These are phyloP conservation scores for Cephalotes varians DNA, from an alignment of 2,888 invertebrate species.

Conservation along the genomic window DNA sequence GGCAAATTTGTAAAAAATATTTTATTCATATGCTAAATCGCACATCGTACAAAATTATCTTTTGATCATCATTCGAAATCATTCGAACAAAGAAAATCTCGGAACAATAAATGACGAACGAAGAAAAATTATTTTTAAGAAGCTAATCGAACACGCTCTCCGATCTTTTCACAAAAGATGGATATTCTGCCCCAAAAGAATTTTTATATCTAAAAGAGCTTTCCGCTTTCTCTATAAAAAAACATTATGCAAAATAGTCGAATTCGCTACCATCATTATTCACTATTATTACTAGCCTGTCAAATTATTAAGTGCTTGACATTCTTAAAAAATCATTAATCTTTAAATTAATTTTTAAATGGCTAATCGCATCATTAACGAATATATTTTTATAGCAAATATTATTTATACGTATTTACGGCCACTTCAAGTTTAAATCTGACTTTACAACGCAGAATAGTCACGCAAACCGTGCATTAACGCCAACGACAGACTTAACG, in stretches of 20 bases:
- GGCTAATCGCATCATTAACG: not conserved
- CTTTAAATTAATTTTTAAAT: slow-evolving; percentile 19
- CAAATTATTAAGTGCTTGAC: not conserved
- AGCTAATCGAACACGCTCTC: slow-evolving; percentile 11
- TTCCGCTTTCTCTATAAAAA: not conserved
- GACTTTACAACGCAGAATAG: not conserved
- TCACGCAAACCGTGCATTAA: slow-evolving; percentile 50
- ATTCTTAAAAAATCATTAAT: slow-evolving; percentile 11
- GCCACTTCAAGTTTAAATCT: slow-evolving; percentile 5
- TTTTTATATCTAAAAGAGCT: not conserved
- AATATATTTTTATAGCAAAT: not conserved
- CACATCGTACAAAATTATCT: not conserved
- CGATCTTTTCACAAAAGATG: slow-evolving; percentile 4
- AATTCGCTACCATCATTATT: not conserved
- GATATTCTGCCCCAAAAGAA: slow-evolving; percentile 7
- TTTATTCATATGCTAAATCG: not conserved
- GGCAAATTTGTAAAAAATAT: slow-evolving; percentile 5
- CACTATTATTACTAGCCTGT: not conserved
- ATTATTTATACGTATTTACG: slow-evolving; percentile 27
- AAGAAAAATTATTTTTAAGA: slow-evolving; percentile 28
- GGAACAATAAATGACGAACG: not conserved
- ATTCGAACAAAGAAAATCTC: slow-evolving; percentile 1
- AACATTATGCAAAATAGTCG: not conserved
- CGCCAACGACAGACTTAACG: slow-evolving; percentile 24
- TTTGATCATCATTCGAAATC: slow-evolving; percentile 1